These are phyloP conservation scores for Theristicus caerulescens DNA, from an alignment of 2,113 vertebrate species.

Conservation along the genomic window DNA sequence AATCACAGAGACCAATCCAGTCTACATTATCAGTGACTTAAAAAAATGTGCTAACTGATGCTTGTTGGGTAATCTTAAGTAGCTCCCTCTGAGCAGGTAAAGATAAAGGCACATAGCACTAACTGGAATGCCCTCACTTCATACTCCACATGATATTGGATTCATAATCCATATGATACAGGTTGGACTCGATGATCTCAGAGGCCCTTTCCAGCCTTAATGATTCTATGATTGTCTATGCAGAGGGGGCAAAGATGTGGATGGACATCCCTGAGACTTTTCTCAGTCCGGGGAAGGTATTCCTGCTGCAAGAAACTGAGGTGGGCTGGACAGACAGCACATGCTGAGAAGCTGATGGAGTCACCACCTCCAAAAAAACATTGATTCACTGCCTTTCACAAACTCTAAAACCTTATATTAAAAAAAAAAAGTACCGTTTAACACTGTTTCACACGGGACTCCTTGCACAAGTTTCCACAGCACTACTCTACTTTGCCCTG, in stretches of 20 bases:
- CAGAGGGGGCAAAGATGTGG: background rate
- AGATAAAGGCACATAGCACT: background rate
- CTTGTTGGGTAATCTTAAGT: background rate
- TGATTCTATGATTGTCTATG: background rate
- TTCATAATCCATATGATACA: too few relatives aligned
- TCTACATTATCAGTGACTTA: background rate
- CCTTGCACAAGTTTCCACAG: background rate
- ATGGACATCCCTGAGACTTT: background rate
- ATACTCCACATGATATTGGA: fast-evolving
- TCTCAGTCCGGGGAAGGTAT: background rate
- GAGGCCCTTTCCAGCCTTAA: too few relatives aligned
- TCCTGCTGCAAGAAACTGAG: background rate
- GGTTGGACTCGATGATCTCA: too few relatives aligned
- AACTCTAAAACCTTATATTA: background rate
- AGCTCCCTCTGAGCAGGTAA: background rate
- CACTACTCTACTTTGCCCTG: background rate
- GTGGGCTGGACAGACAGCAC: background rate
- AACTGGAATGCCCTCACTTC: background rate
- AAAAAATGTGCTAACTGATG: background rate
- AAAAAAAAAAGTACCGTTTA: background rate
- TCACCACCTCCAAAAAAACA: background rate
- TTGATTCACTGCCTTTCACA: background rate
- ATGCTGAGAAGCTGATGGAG: background rate
- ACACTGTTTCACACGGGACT: background rate
- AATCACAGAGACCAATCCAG: background rate